phyloP scores from a whole-genome alignment of 2,113 vertebrate species.

The Hydrochoerus hydrochaeris region DNA sequence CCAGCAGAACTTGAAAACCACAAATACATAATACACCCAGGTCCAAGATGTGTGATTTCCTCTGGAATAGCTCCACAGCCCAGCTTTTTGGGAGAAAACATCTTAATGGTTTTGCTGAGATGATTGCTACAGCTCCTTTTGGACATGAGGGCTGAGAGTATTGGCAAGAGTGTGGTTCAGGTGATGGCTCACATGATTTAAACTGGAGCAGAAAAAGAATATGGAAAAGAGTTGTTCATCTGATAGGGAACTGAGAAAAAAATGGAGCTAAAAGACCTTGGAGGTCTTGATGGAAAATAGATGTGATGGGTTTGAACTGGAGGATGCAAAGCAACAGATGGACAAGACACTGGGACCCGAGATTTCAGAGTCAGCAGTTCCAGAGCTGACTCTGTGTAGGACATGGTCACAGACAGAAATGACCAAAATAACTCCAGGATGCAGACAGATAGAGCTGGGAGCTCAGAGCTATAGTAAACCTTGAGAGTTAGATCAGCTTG shows the following conservation, averaged over 20 bases:
- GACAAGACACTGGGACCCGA: accelerated
- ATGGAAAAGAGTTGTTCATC: background rate
- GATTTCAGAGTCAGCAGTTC: background rate
- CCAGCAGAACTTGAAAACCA: background rate
- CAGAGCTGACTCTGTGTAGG: background rate
- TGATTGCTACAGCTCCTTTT: background rate
- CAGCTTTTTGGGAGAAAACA: background rate
- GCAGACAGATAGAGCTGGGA: background rate
- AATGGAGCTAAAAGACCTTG: background rate
- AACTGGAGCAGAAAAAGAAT: background rate
- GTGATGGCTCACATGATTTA: accelerated
- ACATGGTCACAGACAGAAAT: accelerated
- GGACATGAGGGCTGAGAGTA: background rate
- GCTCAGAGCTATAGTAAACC: background rate
- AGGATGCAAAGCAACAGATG: accelerated
- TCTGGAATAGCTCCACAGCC: background rate
- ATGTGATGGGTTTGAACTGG: background rate
- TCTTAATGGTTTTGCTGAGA: background rate
- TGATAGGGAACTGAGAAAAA: background rate
- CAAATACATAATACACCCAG: accelerated
- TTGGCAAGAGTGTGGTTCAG: background rate
- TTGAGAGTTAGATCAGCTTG: background rate
- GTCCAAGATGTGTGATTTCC: background rate
- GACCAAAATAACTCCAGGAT: too few relatives aligned
- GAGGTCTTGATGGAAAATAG: background rate